Percentiles rank a stretch among this genome's conserved stretches.
phyloP scores from a whole-genome alignment of 2,113 vertebrate species.

The Zeus faber region DNA sequence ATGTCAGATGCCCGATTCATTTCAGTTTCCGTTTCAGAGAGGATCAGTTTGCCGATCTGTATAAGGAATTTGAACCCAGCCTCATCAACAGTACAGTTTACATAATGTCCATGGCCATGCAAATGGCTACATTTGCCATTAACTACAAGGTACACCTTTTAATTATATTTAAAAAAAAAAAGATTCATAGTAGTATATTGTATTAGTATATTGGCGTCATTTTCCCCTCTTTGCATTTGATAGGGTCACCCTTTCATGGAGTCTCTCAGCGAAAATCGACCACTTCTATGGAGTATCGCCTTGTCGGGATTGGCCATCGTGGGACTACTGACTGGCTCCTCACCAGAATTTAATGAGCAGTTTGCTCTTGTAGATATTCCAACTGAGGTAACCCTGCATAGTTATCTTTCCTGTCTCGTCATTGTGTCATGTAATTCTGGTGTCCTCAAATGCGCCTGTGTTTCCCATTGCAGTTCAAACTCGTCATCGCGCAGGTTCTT shows the following conservation, averaged over 20 bases:
- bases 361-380: conserved; percentile 95
- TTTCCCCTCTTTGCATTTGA: conserved; percentile 20
- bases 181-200: no score
- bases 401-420: neutral
- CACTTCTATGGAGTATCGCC: conserved; percentile 88
- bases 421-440: neutral
- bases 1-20: neutral
- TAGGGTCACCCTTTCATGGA: conserved; percentile 97
- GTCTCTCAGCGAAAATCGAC: conserved; percentile 88
- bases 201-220: no score
- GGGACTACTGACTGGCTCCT: conserved; percentile 86
- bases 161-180: no score
- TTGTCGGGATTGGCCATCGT: conserved; percentile 84
- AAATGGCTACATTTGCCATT: conserved; percentile 96
- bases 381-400: conserved; percentile 77
- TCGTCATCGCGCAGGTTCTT: conserved; percentile 87
- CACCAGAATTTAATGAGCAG: conserved; percentile 91
- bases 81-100: conserved; percentile 97
- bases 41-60: conserved; percentile 89
- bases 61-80: conserved; percentile 95
- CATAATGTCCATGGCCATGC: conserved; percentile 98
- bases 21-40: conserved; percentile 57
- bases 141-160: conserved; percentile 88
- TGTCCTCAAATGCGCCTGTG: neutral
- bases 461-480: conserved; percentile 81